Conservation (phyloP, 2,113 vertebrate species). For the Tachuris rubrigastra region DNA sequence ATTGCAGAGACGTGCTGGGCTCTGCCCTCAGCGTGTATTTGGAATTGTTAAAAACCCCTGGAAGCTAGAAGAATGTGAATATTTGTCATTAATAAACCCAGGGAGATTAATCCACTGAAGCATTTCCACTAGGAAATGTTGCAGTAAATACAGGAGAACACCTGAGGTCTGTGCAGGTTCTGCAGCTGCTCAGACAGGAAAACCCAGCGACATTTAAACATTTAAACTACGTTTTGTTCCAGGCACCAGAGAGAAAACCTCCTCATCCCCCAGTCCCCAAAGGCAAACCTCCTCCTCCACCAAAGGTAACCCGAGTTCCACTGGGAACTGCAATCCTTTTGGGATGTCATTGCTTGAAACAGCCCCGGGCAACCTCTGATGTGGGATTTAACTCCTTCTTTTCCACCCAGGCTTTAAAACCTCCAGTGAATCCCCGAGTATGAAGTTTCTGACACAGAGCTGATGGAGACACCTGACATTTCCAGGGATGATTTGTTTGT, state of each 20-base stretch:
- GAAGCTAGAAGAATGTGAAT: not conserved
- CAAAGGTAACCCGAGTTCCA: not conserved
- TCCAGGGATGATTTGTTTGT: not conserved
- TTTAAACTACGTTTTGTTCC: not conserved
- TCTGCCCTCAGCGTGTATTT: not conserved
- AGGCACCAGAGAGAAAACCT: conserved; percentile 17
- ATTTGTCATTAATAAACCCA: not conserved
- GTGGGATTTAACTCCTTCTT: not conserved
- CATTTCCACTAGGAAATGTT: not conserved
- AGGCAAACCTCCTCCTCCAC: conserved; percentile 3
- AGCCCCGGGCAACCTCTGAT: not conserved
- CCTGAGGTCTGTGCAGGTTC: not conserved
- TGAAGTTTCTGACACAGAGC: not conserved
- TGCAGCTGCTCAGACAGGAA: not conserved
- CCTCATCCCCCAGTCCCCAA: not conserved
- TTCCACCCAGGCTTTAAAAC: conserved; percentile 30
- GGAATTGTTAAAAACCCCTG: not conserved
- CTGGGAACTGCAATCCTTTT: fast-evolving
- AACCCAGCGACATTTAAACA: not conserved
- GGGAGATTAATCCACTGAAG: not conserved
- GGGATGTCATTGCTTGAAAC: fast-evolving
- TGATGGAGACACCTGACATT: not conserved
- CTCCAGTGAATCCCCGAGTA: conserved; percentile 9
- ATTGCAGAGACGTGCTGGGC: not conserved
- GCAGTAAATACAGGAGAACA: not conserved